These are phyloP conservation scores for Chiroxiphia lanceolata DNA, from an alignment of 2,797 vertebrate genomes.

Conservation along the genomic window DNA sequence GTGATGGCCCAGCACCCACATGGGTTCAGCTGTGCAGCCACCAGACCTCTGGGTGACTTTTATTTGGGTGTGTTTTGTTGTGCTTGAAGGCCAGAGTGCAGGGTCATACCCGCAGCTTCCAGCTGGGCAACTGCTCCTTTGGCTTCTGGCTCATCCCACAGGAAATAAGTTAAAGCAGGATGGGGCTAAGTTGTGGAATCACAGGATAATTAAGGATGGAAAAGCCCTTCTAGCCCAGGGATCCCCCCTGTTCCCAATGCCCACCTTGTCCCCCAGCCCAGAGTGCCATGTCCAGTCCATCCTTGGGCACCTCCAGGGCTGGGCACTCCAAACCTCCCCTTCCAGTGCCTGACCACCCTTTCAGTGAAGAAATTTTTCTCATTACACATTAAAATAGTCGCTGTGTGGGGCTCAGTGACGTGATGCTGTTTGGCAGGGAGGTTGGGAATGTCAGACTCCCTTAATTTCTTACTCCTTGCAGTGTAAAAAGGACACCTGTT, in stretches of 20 bases:
- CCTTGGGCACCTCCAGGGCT: neutral
- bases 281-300: neutral
- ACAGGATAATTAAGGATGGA: neutral
- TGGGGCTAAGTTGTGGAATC: neutral
- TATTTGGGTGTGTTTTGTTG: neutral
- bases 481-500: too few relatives aligned
- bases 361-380: neutral
- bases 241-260: neutral
- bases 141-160: neutral
- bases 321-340: neutral
- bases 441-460: too few relatives aligned
- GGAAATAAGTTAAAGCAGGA: neutral
- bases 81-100: fast-evolving
- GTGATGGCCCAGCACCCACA: neutral
- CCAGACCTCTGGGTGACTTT: neutral
- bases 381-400: neutral
- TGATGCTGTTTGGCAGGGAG: neutral
- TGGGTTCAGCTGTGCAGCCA: neutral
- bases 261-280: neutral
- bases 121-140: neutral
- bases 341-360: neutral
- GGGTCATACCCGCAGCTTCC: neutral
- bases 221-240: too few relatives aligned
- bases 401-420: fast-evolving
- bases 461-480: neutral